A percentile compares a stretch with the other conserved stretches of the same genome.
phyloP scores from a whole-genome alignment of 2,888 invertebrate species.

The Drepana falcataria region DNA sequence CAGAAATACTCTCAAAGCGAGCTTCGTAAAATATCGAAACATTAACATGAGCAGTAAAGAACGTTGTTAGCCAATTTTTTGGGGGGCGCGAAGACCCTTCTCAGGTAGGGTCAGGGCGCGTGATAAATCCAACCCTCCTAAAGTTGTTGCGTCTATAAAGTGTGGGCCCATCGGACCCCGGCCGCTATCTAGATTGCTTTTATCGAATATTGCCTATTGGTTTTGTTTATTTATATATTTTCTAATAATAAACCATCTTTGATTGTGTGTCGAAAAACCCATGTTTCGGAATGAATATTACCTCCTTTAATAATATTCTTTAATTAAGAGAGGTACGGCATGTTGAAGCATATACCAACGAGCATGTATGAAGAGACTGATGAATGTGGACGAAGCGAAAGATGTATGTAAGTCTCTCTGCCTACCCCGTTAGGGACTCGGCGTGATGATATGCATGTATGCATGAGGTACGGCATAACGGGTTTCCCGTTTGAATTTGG shows the following conservation, averaged over 20 bases:
- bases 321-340: too few species aligned
- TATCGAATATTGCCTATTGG: slow-evolving; percentile 53
- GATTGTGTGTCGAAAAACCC: too few species aligned
- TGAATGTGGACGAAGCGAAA: too few species aligned
- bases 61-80: slow-evolving; percentile 41
- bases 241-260: neutral
- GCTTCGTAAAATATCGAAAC: neutral
- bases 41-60: slow-evolving; percentile 10
- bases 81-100: slow-evolving; percentile 29
- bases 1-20: neutral
- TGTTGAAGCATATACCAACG: too few species aligned
- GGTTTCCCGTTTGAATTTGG: too few species aligned
- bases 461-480: too few species aligned
- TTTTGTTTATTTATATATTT: slow-evolving; percentile 33
- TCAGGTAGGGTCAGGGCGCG: slow-evolving; percentile 46
- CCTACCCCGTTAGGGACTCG: too few species aligned
- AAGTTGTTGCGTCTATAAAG: slow-evolving; percentile 57
- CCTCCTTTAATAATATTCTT: too few species aligned
- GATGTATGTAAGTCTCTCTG: too few species aligned
- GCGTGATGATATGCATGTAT: too few species aligned
- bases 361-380: too few species aligned
- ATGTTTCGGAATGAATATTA: too few species aligned
- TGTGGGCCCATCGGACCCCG: slow-evolving; percentile 37
- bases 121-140: slow-evolving; percentile 60
- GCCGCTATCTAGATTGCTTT: slow-evolving; percentile 61